Evolutionary conservation across 2,888 invertebrate genomes (phyloP).

Genomic region (Ormyrus pomaceus): DNA sequence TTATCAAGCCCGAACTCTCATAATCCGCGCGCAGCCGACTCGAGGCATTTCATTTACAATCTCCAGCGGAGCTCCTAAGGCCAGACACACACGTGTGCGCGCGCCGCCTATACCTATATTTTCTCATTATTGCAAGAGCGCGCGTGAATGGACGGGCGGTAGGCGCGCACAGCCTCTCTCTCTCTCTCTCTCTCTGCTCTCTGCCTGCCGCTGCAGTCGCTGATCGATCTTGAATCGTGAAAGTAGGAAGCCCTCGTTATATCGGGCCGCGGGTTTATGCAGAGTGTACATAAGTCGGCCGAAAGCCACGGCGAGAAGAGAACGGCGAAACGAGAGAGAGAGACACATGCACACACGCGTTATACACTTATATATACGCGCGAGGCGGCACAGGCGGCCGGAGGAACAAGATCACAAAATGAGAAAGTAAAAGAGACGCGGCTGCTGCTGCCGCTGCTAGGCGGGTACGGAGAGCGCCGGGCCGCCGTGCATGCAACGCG

Average conservation of each 20-base stretch:
- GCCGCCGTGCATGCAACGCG: background rate
- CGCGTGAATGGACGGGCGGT: constrained; percentile 56
- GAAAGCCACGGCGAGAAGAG: constrained; percentile 64
- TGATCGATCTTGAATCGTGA: constrained; percentile 64
- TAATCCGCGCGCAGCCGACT: constrained; percentile 13
- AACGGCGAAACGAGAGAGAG: constrained; percentile 1
- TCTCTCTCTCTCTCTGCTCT: constrained; percentile 9
- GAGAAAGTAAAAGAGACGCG: constrained; percentile 39
- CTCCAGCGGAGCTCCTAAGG: background rate
- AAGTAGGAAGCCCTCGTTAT: constrained; percentile 69
- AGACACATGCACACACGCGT: background rate
- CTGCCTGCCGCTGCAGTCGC: constrained; percentile 21
- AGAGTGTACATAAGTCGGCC: constrained; percentile 57
- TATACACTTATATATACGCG: background rate
- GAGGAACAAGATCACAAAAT: constrained; percentile 45
- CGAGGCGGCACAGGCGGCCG: background rate
- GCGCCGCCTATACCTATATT: constrained; percentile 18
- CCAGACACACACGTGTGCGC: background rate
- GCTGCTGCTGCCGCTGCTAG: background rate
- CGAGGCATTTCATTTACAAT: background rate
- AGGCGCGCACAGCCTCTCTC: background rate
- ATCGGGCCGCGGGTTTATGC: constrained; percentile 27
- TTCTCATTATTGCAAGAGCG: constrained; percentile 51
- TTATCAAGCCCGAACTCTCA: constrained; percentile 1
- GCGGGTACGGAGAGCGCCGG: background rate